Base-by-base conservation (phyloP, 2,888 invertebrate species). In the Archaeoteleia sp. region DNA sequence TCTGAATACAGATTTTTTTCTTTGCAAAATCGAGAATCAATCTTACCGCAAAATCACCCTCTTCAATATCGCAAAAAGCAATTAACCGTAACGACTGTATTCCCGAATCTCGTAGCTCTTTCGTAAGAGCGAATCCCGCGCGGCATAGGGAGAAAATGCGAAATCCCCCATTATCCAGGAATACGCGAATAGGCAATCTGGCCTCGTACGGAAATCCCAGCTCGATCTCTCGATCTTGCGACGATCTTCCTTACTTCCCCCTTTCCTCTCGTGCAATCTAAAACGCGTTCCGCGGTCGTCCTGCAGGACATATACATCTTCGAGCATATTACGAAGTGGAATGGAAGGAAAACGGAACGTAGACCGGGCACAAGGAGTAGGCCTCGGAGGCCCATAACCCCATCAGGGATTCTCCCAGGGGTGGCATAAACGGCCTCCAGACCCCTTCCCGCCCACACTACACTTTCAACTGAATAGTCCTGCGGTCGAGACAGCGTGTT, bases 361-460 rank as follows among this genome's bases (percentile, higher is more conserved):
- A 77, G 80, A 79, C 74, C 75, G 75, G 78, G 76, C 71, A 77
- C 77, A 80, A 79, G 81, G 82, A 85, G 84, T 84, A 85, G 84
- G 82, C 88, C 87, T 83, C 81, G 71, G 88, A 87, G 88, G 87
- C 87, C 86, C 86, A 87, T 88, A 88, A 88, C 88, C 88, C 88
- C 87, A 88, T 88, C 88, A 87, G 86, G 83, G 84, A 79, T 77
- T 62, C 73, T 83, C 83, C 81, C 84, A 75, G 58, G 83, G 83
- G 84, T 75, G 70, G 74, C 77, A 82, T 85, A 82, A 83, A 80
- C 74, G 65, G 65, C 72, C 63, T 55, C 66, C 58, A 53, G 48
- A 57, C 37, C 48, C 53, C 61, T 71, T 73, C 67, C 67, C 35
- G 65, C 45, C 55, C 58, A 40, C 71, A 54, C 67, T 54, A 46